Base-by-base conservation (phyloP, 2,113 vertebrate species). In the Podarcis muralis region DNA sequence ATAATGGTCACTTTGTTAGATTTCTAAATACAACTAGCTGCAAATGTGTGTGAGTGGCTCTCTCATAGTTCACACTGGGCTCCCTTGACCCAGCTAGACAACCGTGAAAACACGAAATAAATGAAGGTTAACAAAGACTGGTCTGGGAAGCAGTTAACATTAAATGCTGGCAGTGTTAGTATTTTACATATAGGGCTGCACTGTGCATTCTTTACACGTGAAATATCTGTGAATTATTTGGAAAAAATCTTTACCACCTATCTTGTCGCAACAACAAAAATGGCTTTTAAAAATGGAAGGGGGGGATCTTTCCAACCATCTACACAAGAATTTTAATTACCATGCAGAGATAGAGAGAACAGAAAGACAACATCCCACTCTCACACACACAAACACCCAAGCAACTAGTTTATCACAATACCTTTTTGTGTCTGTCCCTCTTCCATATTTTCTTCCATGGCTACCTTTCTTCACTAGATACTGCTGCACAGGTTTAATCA, bases 381-480 rank as follows among this genome's bases (percentile, higher is more conserved):
- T 16, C 25, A 30, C 48, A 53, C 71, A 72, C 12, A 72, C 94
- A 94, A 83, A 18, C 78, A 82, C 9, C 37, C 32, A 65, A 65
- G 32, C 95, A 94, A 84, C 87, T 87, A 85, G 92, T 90, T 91
- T 65, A 91, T 91, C 92, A 96, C 97, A 95, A 95, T 98, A 99
- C 99, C 99, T 98, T 99, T 99, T 95, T 99, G 98, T 96, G 98
- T 98, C 97, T 99, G 99, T 93, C 98, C 98, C 94, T 99, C 99
- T 95, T 99, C 99, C 98, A 99, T 98, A 95, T 99, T 99, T 96
- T 99, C 99, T 98, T 99, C 99, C 99, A 99, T 99, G 96, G 95
- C 96, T 96, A 95, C 95, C 96, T 94, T 96, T 94, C 95, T 97
- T 96, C 96, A 92, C 96, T 94, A 94, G 93, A 87, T 95, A 95